Conservation (phyloP, 2,888 invertebrate species). For the Herminia tarsipennalis region DNA sequence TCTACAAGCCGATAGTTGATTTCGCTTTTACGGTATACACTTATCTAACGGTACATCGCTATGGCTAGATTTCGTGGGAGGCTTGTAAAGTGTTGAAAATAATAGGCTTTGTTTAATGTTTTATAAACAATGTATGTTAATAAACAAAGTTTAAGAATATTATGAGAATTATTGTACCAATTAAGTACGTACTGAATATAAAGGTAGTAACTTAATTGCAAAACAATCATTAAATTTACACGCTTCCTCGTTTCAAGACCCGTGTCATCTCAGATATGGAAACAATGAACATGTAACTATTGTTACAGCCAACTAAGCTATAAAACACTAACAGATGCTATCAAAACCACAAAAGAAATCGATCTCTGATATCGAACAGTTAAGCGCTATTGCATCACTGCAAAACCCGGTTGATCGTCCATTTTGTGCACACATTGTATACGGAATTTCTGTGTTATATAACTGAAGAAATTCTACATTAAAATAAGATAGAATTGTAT, state of each 20-base stretch:
- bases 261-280: too few species aligned
- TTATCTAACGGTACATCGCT: slow-evolving; percentile 41
- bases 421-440: slow-evolving; percentile 55
- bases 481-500: background rate
- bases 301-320: slow-evolving; percentile 13
- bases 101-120: background rate
- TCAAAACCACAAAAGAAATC: slow-evolving; percentile 35
- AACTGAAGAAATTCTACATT: slow-evolving; percentile 32
- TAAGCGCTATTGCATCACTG: slow-evolving; percentile 48
- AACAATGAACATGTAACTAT: too few species aligned
- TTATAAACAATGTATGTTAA: slow-evolving; percentile 22
- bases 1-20: slow-evolving; percentile 40
- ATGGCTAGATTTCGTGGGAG: slow-evolving; percentile 21
- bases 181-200: too few species aligned
- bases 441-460: slow-evolving; percentile 49
- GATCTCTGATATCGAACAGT: slow-evolving; percentile 27
- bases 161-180: too few species aligned
- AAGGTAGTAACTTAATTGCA: too few species aligned
- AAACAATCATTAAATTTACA: too few species aligned
- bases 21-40: slow-evolving; percentile 43
- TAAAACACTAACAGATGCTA: slow-evolving; percentile 17
- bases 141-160: too few species aligned
- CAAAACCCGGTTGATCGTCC: slow-evolving; percentile 50
- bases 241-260: too few species aligned
- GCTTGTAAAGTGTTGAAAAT: slow-evolving; percentile 13